Conservation (phyloP, 2,888 invertebrate species). For the Schizaphis graminum region DNA sequence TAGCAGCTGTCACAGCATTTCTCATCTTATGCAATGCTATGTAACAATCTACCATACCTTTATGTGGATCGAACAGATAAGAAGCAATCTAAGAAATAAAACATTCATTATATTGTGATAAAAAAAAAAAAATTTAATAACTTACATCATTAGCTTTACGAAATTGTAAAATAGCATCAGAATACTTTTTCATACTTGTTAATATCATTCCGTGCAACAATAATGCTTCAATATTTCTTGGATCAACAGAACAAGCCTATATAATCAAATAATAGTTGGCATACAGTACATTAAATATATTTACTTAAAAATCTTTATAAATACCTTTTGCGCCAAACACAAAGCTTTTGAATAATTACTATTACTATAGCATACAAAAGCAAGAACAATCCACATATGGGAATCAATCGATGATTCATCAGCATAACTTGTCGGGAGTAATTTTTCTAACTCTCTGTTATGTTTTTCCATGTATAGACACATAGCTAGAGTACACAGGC, state of each 20-base stretch:
- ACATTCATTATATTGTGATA: background rate
- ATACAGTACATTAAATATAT: background rate
- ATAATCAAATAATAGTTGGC: background rate
- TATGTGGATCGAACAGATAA: constrained; percentile 81
- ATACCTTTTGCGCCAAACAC: constrained; percentile 80
- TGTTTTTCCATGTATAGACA: constrained; percentile 76
- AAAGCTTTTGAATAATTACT: constrained; percentile 79
- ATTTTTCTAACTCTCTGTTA: constrained; percentile 76
- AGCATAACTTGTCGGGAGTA: constrained; percentile 73
- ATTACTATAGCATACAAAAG: constrained; percentile 78
- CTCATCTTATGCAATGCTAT: constrained; percentile 78
- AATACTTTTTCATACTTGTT: constrained; percentile 77
- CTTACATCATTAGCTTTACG: constrained; percentile 76
- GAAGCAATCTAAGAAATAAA: constrained; percentile 73
- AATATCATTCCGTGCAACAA: constrained; percentile 81
- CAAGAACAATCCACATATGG: constrained; percentile 84
- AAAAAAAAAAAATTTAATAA: background rate
- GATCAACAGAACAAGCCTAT: constrained; percentile 76
- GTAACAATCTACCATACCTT: constrained; percentile 84
- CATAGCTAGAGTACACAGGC: constrained; percentile 79
- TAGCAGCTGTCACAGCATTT: constrained; percentile 82
- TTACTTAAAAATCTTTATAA: constrained; percentile 30
- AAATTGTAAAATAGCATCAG: constrained; percentile 78
- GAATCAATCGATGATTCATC: constrained; percentile 71
- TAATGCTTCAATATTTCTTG: constrained; percentile 80